Evolutionary conservation across 2,113 vertebrate species (phyloP), one percentile per base, ranked within the genome.

Genomic region (Coturnix japonica): DNA sequence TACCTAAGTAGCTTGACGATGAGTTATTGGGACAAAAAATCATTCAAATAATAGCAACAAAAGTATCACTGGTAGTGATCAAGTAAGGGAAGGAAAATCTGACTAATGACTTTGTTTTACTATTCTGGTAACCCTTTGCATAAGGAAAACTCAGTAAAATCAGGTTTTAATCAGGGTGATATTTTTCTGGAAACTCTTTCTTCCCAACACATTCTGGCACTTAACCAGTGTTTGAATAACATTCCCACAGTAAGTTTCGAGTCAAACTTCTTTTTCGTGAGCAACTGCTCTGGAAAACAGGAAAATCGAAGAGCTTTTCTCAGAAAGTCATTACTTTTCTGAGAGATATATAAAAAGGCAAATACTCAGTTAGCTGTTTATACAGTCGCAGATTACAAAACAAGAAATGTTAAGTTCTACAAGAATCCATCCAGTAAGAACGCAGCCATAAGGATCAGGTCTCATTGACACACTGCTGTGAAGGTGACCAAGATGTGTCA

Each of bases 61-160:
- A 96, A 85, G 47, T 87, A 87, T 89, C 87, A 61, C 91, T 96
- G 95, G 92, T 92, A 93, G 85, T 81, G 92, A 96, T 96, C 94
- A 94, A 96, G 91, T 74, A 82, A 93, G 92, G 89, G 79, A 87
- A 95, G 91, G 94, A 96, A 96, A 96, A 89, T 91, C 53, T 96
- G 95, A 95, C 91, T 93, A 95, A 94, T 57, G 6, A 77, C 46
- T 46, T 80, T 67, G 84, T 47, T 94, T 85, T 92, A 87, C 92
- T 95, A 91, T 95, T 96, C 94, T 95, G 92, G 94, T 96, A 96
- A 94, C 92, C 94, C 92, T 94, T 95, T 96, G 47, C 91, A 96
- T 60, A 89, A 94, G 89, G 84, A 85, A 70, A 93, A 90, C 61
- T 82, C 81, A 64, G 95, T 89, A 83, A 89, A 93, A 94, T 93